Evolutionary conservation across 2,797 vertebrate species (phyloP).

Genomic region (Phalanger gymnotis): DNA sequence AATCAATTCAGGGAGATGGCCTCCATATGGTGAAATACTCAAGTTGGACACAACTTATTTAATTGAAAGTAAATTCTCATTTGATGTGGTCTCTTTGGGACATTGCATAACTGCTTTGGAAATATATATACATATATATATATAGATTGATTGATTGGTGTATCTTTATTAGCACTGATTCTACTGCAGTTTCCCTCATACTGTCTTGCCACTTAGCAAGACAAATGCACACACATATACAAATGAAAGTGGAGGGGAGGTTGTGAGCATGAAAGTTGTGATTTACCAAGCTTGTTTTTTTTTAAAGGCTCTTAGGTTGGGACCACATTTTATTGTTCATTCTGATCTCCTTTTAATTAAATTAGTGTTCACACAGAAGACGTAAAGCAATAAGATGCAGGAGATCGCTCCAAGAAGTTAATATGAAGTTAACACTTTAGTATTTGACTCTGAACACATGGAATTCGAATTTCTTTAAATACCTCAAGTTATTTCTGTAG

Average conservation of each 20-base stretch:
- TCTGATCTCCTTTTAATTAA: slow-evolving; percentile 42
- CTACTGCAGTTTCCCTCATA: slow-evolving; percentile 34
- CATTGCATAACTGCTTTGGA: slow-evolving; percentile 27
- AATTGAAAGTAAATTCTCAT: slow-evolving; percentile 36
- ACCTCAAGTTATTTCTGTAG: not conserved
- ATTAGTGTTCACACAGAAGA: not conserved
- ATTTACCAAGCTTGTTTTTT: slow-evolving; percentile 20
- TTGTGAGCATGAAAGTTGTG: not conserved
- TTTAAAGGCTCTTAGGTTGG: slow-evolving; percentile 16
- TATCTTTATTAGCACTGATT: slow-evolving; percentile 32
- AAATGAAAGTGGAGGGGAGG: not conserved
- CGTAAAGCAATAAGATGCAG: slow-evolving; percentile 9
- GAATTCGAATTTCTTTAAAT: not conserved
- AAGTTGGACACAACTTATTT: slow-evolving; percentile 27
- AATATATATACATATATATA: too few relatives aligned
- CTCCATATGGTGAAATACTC: slow-evolving; percentile 26
- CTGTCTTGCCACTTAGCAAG: slow-evolving; percentile 19
- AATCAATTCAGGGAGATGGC: slow-evolving; percentile 20
- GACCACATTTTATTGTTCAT: not conserved
- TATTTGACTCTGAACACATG: not conserved
- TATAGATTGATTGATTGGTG: slow-evolving; percentile 37
- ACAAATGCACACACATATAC: not conserved
- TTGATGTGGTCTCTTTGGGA: slow-evolving; percentile 40
- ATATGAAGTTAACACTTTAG: slow-evolving; percentile 10
- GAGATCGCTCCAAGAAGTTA: slow-evolving; percentile 12